These are phyloP conservation scores for Drosophila prolongata DNA, from an alignment of 2,888 invertebrate genomes.

Conservation along the genomic window DNA sequence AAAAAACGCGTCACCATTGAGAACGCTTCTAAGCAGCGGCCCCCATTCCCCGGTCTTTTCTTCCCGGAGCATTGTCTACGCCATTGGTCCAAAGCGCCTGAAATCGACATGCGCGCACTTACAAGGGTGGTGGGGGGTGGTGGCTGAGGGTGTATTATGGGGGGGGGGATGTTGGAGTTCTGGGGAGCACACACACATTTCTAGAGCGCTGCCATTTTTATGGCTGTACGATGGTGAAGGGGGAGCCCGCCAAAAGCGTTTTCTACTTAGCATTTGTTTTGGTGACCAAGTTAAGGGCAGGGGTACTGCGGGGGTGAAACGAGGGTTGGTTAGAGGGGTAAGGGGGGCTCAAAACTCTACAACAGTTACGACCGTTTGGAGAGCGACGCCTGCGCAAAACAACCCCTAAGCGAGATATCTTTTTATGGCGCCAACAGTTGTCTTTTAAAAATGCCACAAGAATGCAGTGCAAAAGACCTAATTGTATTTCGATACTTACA, in stretches of 20 bases:
- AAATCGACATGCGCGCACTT: constrained; percentile 72
- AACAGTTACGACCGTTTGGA: constrained; percentile 40
- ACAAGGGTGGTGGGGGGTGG: constrained; percentile 11
- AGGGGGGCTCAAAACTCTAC: constrained; percentile 56
- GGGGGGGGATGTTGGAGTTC: constrained; percentile 4
- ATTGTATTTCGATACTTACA: not conserved
- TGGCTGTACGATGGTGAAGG: constrained; percentile 26
- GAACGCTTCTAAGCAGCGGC: constrained; percentile 76
- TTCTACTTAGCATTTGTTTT: constrained; percentile 48
- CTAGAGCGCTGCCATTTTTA: constrained; percentile 73
- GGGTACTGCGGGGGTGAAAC: not conserved
- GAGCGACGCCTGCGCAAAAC: constrained; percentile 69
- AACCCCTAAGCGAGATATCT: not conserved
- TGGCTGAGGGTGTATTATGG: constrained; percentile 8
- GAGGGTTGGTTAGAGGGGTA: not conserved
- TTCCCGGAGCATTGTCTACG: constrained; percentile 67
- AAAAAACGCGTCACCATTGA: constrained; percentile 75
- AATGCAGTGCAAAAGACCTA: not conserved
- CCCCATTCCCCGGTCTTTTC: constrained; percentile 38
- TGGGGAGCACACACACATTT: constrained; percentile 19
- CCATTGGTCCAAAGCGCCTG: constrained; percentile 71
- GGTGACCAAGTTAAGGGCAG: constrained; percentile 4
- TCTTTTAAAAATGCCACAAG: constrained; percentile 9
- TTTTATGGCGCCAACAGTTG: constrained; percentile 60
- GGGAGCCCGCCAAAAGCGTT: constrained; percentile 46